phyloP scores from a whole-genome alignment of 2,888 invertebrate genomes.

The Cheilosia scutellata region DNA sequence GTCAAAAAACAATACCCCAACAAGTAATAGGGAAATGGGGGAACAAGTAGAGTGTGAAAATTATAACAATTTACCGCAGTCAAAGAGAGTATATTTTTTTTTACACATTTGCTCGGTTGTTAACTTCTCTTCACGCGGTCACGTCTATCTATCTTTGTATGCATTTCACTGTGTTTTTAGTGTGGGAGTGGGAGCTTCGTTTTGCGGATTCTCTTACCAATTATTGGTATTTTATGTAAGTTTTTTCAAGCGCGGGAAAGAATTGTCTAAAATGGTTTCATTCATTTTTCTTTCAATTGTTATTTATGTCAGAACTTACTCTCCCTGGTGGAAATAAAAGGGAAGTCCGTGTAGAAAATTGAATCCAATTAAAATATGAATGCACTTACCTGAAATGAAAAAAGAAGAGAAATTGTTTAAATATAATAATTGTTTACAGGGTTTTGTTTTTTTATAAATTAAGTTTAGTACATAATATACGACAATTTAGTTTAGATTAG shows the following conservation, averaged over 20 bases:
- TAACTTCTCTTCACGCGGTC: slow-evolving; percentile 28
- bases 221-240: slow-evolving; percentile 45
- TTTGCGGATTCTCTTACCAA: slow-evolving; percentile 17
- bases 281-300: slow-evolving; percentile 5
- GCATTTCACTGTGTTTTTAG: background rate
- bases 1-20: slow-evolving; percentile 9
- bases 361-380: slow-evolving; percentile 34
- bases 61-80: slow-evolving; percentile 74
- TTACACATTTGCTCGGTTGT: slow-evolving; percentile 47
- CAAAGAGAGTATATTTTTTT: slow-evolving; percentile 22
- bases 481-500: too few relatives aligned
- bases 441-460: background rate
- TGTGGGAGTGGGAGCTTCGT: slow-evolving; percentile 4
- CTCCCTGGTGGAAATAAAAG: slow-evolving; percentile 50
- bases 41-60: slow-evolving; percentile 74
- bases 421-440: background rate
- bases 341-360: slow-evolving; percentile 44
- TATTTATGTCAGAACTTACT: slow-evolving; percentile 41
- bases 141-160: slow-evolving; percentile 23
- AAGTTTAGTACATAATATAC: background rate
- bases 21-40: slow-evolving; percentile 55
- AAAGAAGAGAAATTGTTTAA: slow-evolving; percentile 7
- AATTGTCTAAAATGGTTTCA: slow-evolving; percentile 20
- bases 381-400: slow-evolving; percentile 70
- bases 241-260: slow-evolving; percentile 40